phyloP scores from a whole-genome alignment of 1,140 invertebrate genomes.

The Batillaria attramentaria region DNA sequence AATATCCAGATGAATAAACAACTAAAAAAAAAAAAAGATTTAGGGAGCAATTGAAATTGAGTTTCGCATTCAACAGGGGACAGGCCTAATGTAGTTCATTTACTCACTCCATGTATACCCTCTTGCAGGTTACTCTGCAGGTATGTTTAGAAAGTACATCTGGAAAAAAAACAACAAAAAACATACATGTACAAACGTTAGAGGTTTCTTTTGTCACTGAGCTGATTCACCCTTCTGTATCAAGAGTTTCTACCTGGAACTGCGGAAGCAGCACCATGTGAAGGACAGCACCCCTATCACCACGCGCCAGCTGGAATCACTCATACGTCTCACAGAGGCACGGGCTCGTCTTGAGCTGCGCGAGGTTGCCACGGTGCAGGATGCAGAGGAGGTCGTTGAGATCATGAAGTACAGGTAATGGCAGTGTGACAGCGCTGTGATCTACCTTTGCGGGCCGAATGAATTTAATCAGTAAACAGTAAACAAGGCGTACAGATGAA shows the following conservation, averaged over 20 bases:
- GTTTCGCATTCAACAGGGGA: too few relatives aligned
- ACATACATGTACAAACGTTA: too few relatives aligned
- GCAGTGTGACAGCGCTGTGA: too few relatives aligned
- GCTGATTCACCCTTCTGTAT: constrained; percentile 9
- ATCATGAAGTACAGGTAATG: constrained; percentile 80
- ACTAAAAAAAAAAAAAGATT: neutral
- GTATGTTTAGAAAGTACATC: too few relatives aligned
- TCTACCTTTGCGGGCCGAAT: too few relatives aligned
- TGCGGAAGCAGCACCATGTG: constrained; percentile 80
- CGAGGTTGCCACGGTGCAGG: constrained; percentile 82
- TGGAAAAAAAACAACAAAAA: too few relatives aligned
- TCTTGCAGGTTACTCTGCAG: too few relatives aligned
- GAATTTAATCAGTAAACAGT: too few relatives aligned
- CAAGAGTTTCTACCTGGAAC: constrained; percentile 85
- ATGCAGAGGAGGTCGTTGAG: constrained; percentile 90
- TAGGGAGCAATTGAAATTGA: too few relatives aligned
- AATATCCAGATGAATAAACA: neutral
- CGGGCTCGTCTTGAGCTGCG: constrained; percentile 88
- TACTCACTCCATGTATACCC: too few relatives aligned
- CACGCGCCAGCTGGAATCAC: constrained; percentile 86
- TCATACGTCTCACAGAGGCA: constrained; percentile 90
- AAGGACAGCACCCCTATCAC: constrained; percentile 82
- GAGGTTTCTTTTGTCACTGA: neutral
- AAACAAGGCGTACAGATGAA: too few relatives aligned
- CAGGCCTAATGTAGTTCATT: too few relatives aligned